Base-by-base conservation (phyloP, 2,113 vertebrate genomes). In the Epinephelus fuscoguttatus region DNA sequence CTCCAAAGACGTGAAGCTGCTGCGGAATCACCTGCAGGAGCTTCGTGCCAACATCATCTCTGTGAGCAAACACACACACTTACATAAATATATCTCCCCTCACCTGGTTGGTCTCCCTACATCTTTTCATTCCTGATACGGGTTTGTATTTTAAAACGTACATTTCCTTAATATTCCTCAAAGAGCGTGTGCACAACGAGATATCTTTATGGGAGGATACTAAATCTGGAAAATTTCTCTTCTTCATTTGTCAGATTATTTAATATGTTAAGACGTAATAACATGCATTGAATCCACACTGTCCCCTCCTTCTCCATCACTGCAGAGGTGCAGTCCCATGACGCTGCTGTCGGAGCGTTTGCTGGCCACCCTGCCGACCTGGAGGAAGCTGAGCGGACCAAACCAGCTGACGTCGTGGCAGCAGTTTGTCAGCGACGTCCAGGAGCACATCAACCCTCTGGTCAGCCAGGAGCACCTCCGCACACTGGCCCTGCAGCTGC, bases 341-440 rank as follows among this genome's bases (percentile, higher is more conserved):
- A 98, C 97, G 47, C 92, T 96, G 56, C 92, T 99, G 45, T 97
- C 97, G 60, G 98, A 99, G 95, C 98, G 97, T 47, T 91, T 99
- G 89, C 91, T 99, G 75, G 94, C 96, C 49, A 95, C 94, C 0
- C 93, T 99, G 84, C 98, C 98, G 13, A 89, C 96, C 27, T 99
- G 98, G 98, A 96, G 98, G 89, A 99, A 97, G 90, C 91, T 96
- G 78, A 97, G 96, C 25, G 98, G 98, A 6, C 98, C 98, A 59
- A 99, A 99, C 93, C 98, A 99, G 94, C 94, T 99, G 60, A 98
- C 96, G 89, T 99, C 98, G 0, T 96, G 97, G 95, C 98, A 99
- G 84, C 97, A 98, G 93, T 99, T 99, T 84, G 95, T 98, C 4
- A 96, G 95, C 0, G 98, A 99, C 1, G 95, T 98, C 49, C 98